Conservation (phyloP, 2,113 vertebrate species). For the Myotis davidii region DNA sequence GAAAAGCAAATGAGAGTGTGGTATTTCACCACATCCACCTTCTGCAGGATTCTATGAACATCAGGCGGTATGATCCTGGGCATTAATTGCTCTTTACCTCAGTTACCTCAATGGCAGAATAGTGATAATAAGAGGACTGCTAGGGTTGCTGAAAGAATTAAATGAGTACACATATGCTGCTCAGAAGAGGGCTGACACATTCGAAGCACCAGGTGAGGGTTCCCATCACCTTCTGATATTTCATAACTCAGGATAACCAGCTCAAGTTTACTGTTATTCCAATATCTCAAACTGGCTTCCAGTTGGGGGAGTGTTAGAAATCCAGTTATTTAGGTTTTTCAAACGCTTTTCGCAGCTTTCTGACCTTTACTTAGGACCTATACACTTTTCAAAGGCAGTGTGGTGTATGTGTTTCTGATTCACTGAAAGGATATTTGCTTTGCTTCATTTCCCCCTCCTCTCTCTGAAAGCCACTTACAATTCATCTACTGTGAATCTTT, state of each 20-base stretch:
- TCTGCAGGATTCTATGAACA: not conserved
- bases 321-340: not conserved
- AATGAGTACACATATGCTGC: not conserved
- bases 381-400: not conserved
- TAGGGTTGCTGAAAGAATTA: not conserved
- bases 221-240: not conserved
- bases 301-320: not conserved
- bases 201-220: not conserved
- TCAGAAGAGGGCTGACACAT: not conserved
- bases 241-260: not conserved
- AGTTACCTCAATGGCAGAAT: not conserved
- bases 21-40: not conserved
- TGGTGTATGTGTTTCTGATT: not conserved
- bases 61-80: not conserved
- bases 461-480: not conserved
- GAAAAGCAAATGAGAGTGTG: not conserved
- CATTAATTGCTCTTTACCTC: not conserved
- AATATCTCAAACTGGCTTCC: not conserved
- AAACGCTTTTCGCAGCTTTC: not conserved
- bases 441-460: not conserved
- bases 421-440: not conserved
- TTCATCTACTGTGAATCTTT: not conserved
- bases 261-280: not conserved
- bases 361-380: not conserved
- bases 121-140: not conserved